phyloP scores from a whole-genome alignment of 2,888 invertebrate species.

The Dinocampus coccinellae region DNA sequence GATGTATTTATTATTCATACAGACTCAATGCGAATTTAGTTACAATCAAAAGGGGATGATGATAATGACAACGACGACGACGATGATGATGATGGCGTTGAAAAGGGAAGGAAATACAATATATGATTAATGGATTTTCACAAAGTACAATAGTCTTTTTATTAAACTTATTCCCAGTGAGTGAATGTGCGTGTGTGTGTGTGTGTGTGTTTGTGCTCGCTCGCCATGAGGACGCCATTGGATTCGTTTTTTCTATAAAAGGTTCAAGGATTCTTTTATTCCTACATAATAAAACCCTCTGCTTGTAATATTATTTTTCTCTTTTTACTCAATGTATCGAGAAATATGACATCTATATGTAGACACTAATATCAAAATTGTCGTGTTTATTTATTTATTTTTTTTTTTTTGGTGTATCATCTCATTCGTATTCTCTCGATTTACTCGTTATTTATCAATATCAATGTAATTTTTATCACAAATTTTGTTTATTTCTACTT shows the following conservation, averaged over 20 bases:
- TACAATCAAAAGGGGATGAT: constrained; percentile 61
- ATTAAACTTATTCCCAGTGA: constrained; percentile 66
- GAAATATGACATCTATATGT: constrained; percentile 46
- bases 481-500: constrained; percentile 17
- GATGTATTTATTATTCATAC: constrained; percentile 12
- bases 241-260: background rate
- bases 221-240: constrained; percentile 8
- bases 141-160: constrained; percentile 67
- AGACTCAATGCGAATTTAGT: constrained; percentile 34
- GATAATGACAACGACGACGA: constrained; percentile 24
- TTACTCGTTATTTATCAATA: background rate
- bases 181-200: background rate
- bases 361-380: background rate
- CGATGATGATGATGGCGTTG: constrained; percentile 20
- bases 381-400: too few species aligned
- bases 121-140: constrained; percentile 66
- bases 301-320: constrained; percentile 44
- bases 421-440: too few species aligned
- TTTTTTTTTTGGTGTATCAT: too few species aligned
- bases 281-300: constrained; percentile 51
- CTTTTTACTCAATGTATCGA: constrained; percentile 29
- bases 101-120: constrained; percentile 42
- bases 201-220: background rate
- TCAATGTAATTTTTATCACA: background rate
- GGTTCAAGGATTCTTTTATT: constrained; percentile 38